Conservation (phyloP, 2,888 invertebrate genomes). For the Exephanes ischioxanthus region DNA sequence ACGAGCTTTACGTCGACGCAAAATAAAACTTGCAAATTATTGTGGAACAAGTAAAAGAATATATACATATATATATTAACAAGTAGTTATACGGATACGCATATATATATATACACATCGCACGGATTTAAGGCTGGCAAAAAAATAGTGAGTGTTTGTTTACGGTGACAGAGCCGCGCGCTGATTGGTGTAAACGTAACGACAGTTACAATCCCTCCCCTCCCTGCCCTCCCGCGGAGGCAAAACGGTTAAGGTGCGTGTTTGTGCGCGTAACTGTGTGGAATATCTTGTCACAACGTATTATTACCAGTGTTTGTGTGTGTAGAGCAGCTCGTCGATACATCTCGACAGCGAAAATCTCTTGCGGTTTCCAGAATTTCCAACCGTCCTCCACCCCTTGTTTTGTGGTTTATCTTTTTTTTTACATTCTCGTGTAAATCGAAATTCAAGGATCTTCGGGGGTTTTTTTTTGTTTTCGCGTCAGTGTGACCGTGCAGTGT, state of each 20-base stretch:
- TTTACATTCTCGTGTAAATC: background rate
- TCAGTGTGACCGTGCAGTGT: slow-evolving; percentile 22
- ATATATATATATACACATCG: background rate
- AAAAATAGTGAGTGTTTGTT: slow-evolving; percentile 2
- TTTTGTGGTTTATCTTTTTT: background rate
- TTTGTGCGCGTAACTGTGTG: slow-evolving; percentile 18
- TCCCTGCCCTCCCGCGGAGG: background rate
- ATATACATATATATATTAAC: background rate
- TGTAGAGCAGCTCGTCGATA: background rate
- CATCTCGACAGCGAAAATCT: background rate
- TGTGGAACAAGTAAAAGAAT: background rate
- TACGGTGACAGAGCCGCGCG: slow-evolving; percentile 12
- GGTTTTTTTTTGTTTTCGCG: background rate
- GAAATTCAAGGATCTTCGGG: slow-evolving; percentile 2
- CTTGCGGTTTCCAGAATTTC: background rate
- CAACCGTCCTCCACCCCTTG: background rate
- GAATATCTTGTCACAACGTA: background rate
- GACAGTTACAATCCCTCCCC: background rate
- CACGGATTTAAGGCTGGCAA: background rate
- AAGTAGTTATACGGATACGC: background rate
- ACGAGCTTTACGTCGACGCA: background rate
- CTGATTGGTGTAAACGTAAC: background rate
- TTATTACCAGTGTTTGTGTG: slow-evolving; percentile 11
- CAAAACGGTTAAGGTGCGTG: slow-evolving; percentile 14
- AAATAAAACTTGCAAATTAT: background rate